Percentiles rank a stretch among this genome's conserved stretches.
Conservation (phyloP, 1,140 invertebrate genomes). For the Dolichoris vasculosae region DNA sequence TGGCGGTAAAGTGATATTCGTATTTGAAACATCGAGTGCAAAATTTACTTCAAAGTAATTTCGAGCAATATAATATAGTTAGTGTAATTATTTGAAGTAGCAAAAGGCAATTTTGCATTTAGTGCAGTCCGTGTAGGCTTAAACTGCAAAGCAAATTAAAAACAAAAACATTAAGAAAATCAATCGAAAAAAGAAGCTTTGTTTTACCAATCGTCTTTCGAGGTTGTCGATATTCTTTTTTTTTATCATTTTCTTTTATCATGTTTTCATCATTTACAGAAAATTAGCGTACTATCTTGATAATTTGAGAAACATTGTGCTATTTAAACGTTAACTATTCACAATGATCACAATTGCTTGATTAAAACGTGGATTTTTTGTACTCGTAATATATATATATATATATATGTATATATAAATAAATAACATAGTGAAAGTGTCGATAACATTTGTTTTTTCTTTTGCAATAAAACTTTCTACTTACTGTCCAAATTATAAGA, state of each 20-base stretch:
- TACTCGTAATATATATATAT: background rate
- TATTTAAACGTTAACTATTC: background rate
- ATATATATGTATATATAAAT: too few species aligned
- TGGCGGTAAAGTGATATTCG: background rate
- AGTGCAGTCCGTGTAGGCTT: constrained; percentile 65
- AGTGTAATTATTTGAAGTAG: constrained; percentile 66
- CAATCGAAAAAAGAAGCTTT: background rate
- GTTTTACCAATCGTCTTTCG: background rate
- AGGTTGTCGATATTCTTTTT: background rate
- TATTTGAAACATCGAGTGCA: constrained; percentile 18
- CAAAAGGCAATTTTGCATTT: constrained; percentile 65
- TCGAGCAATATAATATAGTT: constrained; percentile 63
- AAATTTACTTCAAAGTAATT: constrained; percentile 69
- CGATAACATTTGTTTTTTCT: constrained; percentile 34
- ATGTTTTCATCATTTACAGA: background rate
- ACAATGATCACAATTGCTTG: background rate
- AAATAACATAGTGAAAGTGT: constrained; percentile 38
- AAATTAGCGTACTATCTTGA: constrained; percentile 15
- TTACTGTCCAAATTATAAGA: constrained; percentile 44
- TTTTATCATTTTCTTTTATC: background rate
- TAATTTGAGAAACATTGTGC: constrained; percentile 17
- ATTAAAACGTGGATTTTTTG: background rate
- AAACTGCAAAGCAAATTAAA: constrained; percentile 69
- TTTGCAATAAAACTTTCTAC: constrained; percentile 15
- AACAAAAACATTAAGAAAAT: constrained; percentile 26